Evolutionary conservation across 2,888 invertebrate species (phyloP), one percentile per base, ranked within the genome.

Genomic region (Mayetiola destructor): DNA sequence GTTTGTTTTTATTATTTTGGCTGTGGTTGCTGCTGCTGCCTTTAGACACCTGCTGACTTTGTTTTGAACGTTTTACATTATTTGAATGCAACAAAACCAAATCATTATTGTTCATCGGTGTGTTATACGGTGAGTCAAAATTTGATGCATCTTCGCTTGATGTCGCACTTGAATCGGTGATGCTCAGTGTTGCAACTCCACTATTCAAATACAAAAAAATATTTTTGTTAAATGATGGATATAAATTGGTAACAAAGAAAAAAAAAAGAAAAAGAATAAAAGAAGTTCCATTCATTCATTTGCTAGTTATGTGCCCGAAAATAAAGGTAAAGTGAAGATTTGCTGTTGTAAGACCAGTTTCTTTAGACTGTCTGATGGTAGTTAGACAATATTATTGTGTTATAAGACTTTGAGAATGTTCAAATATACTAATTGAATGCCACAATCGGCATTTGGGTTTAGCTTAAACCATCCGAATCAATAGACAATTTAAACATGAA

Each of bases 81-180:
- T 48, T 48, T 16, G 27, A 48, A 48, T 53, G 53, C 12, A 30
- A 30, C 32, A 18, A 20, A n/a, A n/a, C n/a, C 29, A 53, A 30
- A 53, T 53, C 53, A 30, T 30, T 30, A n/a, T n/a, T n/a, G 18
- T 80, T 72, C 69, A 75, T 71, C 66, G 71, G 70, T 63, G 84
- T 82, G 72, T 85, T 88, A 73, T 82, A 85, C 64, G 89, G 89
- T 59, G 88, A 88, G 62, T 86, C 85, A 58, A 88, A 88, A 72
- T 88, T 88, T 64, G 88, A 87, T 72, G 88, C 85, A 75, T 88
- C 89, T 53, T 53, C 53, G 74, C 88, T 88, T 66, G 80, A 81
- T 66, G 82, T 78, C 62, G 78, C 77, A 71, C 81, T 75, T 40
- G 81, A 85, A 65, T 85, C 85, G 60, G 83, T 79, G 67, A 84